Percentiles rank a stretch among this genome's conserved stretches.
These are phyloP conservation scores for Allolobophora icterica DNA, from an alignment of 2,888 invertebrate genomes.

Conservation along the genomic window DNA sequence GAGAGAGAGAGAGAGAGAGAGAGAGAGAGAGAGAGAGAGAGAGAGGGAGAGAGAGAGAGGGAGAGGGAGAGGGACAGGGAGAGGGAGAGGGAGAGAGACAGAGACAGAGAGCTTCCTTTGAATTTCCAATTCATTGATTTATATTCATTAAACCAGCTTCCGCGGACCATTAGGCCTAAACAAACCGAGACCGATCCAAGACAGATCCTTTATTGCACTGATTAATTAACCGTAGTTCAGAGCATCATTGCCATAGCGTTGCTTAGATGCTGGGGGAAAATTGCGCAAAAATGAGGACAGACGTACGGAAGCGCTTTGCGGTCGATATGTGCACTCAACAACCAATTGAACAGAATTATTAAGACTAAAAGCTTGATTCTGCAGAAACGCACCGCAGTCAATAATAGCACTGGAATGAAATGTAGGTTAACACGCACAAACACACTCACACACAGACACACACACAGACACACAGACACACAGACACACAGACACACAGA, in stretches of 20 bases:
- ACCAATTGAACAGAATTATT: background rate
- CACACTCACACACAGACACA: too few relatives aligned
- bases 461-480: too few relatives aligned
- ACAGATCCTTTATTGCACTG: background rate
- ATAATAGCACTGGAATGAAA: background rate
- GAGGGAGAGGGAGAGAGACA: too few relatives aligned
- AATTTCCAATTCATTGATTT: slow-evolving; percentile 1
- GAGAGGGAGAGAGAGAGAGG: too few relatives aligned
- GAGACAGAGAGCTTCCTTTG: background rate
- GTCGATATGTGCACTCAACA: background rate
- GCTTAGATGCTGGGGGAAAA: background rate
- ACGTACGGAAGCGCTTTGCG: background rate
- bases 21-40: too few relatives aligned
- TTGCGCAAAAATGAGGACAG: background rate
- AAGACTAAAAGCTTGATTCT: background rate
- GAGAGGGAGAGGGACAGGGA: too few relatives aligned
- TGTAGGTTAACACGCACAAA: background rate
- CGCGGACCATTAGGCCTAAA: background rate
- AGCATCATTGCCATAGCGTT: background rate
- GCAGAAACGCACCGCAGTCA: too few relatives aligned
- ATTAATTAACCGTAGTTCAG: background rate
- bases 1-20: too few relatives aligned
- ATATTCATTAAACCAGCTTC: background rate
- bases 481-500: too few relatives aligned
- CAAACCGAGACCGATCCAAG: background rate